Base-by-base conservation (phyloP, 2,888 invertebrate genomes). In the Vannuccia rotundouncinata region DNA sequence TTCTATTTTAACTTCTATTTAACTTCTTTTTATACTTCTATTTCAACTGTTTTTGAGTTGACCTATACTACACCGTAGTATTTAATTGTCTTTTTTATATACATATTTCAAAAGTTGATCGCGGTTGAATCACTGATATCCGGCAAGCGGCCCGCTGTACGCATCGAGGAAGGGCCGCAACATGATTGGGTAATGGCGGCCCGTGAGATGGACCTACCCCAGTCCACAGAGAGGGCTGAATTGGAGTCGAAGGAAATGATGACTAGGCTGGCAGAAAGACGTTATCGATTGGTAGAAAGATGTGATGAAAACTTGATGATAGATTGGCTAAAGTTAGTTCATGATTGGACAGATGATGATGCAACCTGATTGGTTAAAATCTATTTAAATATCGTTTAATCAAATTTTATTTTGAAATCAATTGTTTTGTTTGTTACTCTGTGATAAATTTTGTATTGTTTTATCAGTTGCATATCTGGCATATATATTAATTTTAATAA, bases 291-390 rank as follows among this genome's bases (percentile, higher is more conserved):
- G 2, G 22, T 66, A 2, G 66, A 66, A 27, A 66, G 66, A 66
- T 66, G 66, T 22, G 22, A 66, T 22, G 5, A 2, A 2, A 17
- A 22, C 22, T 5, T 66, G 66, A 5, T 66, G 10, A 66, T 2
- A 5, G 66, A 66, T 27, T 66, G 66, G 66, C 25, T 66, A 2
- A 5, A 22, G 2, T 27, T 66, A 5, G 66, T 66, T 66, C 66
- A 27, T 66, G 22, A 66, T 66, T 66, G 66, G 66, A 17, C 66
- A 66, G 66, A n/a, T n/a, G n/a, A n/a, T n/a, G n/a, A n/a, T n/a
- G n/a, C n/a, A n/a, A n/a, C n/a, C n/a, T n/a, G n/a, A n/a, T n/a
- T n/a, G n/a, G n/a, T n/a, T n/a, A n/a, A n/a, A n/a, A n/a, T n/a
- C n/a, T n/a, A n/a, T n/a, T n/a, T n/a, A n/a, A n/a, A n/a, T n/a